Conservation (phyloP, 2,113 vertebrate genomes). For the Thoracochromis brauschi region DNA sequence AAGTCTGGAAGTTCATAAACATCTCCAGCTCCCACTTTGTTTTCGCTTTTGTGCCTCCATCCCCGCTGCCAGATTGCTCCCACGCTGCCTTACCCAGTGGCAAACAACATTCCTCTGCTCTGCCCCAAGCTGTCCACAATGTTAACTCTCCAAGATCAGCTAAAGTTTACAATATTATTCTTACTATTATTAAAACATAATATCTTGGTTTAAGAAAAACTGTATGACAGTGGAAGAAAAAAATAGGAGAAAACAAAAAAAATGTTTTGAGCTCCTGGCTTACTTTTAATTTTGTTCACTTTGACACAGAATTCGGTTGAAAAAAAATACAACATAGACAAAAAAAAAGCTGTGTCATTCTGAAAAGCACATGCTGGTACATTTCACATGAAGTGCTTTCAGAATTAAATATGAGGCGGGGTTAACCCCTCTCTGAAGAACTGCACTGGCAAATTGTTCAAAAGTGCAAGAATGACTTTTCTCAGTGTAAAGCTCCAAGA, state of each 20-base stretch:
- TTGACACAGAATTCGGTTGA: neutral
- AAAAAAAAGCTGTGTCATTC: neutral
- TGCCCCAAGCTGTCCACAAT: conserved; percentile 19
- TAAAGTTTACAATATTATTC: neutral
- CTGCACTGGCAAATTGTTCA: neutral
- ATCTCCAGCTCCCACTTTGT: conserved; percentile 18
- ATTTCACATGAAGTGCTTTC: neutral
- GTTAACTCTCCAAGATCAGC: conserved; percentile 15
- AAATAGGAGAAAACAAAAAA: neutral
- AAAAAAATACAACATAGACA: neutral
- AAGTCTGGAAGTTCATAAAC: conserved; percentile 22
- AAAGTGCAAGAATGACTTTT: neutral
- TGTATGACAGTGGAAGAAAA: neutral
- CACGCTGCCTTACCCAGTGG: conserved; percentile 34
- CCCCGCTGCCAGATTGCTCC: conserved; percentile 31
- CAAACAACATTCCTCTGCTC: conserved; percentile 64
- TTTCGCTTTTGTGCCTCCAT: conserved; percentile 18
- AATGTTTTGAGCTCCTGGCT: neutral
- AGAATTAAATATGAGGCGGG: neutral
- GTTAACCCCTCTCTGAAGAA: neutral
- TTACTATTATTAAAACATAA: neutral
- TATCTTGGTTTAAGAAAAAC: neutral
- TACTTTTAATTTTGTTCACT: neutral
- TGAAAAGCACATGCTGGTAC: neutral
- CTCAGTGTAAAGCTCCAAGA: neutral